A percentile compares a stretch with the other conserved stretches of the same genome.
Conservation (phyloP, 2,113 vertebrate species). For the Cyprinodon variegatus region DNA sequence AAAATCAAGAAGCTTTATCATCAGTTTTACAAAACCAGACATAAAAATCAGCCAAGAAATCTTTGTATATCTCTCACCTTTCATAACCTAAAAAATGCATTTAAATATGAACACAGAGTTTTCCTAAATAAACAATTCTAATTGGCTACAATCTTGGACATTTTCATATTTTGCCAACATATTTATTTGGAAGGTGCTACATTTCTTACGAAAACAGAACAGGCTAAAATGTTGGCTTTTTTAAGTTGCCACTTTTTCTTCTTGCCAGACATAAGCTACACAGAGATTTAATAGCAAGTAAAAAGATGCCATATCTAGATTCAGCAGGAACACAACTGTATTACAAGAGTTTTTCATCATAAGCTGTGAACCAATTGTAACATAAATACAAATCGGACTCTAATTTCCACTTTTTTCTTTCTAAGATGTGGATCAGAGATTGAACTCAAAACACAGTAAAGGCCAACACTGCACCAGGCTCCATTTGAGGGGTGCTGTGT, state of each 20-base stretch:
- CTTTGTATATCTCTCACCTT: too few species aligned
- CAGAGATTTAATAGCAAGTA: neutral
- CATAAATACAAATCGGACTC: neutral
- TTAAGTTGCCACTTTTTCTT: neutral
- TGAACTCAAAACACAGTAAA: neutral
- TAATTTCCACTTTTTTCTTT: neutral
- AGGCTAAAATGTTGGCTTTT: neutral
- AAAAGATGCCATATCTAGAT: neutral
- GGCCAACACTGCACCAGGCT: neutral
- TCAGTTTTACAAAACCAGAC: too few species aligned
- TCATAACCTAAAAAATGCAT: neutral
- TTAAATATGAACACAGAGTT: constrained; percentile 63
- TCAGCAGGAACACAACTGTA: neutral
- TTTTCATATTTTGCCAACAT: constrained; percentile 23
- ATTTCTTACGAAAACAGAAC: constrained; percentile 1
- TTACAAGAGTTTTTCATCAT: neutral
- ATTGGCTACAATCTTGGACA: constrained; percentile 21
- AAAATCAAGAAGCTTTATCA: neutral
- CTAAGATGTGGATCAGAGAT: neutral
- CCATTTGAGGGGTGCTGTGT: neutral
- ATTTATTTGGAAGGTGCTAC: neutral
- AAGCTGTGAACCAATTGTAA: neutral
- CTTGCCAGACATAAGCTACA: neutral
- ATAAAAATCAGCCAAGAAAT: too few species aligned
- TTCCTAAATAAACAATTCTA: constrained; percentile 80